Evolutionary conservation across 2,113 vertebrate genomes (phyloP).

Genomic region (Glaucomys volans): DNA sequence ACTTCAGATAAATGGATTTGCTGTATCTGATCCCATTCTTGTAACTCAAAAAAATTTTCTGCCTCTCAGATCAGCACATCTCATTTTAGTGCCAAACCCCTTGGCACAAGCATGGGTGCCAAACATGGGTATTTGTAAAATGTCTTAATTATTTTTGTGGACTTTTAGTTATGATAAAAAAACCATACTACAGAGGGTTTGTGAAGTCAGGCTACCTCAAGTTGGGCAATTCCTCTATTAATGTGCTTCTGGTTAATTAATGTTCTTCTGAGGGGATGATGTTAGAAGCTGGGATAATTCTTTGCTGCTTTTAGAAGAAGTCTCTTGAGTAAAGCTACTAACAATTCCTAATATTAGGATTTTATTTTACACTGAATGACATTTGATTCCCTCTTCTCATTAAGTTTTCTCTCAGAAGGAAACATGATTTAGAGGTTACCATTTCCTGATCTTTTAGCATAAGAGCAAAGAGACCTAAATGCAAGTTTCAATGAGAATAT

Average conservation of each 20-base stretch:
- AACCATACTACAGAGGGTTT: background rate
- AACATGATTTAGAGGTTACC: background rate
- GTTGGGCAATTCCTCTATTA: background rate
- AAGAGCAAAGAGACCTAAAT: background rate
- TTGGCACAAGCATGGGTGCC: background rate
- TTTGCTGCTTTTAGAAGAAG: background rate
- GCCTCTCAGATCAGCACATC: background rate
- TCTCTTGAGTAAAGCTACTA: background rate
- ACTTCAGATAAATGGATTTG: slow-evolving; percentile 42
- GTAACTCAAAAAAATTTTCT: slow-evolving; percentile 2
- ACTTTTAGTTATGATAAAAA: slow-evolving; percentile 18
- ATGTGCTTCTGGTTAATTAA: background rate
- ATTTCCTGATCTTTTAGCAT: background rate
- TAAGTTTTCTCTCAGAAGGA: background rate
- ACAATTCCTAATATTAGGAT: background rate
- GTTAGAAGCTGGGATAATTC: background rate
- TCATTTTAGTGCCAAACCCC: background rate
- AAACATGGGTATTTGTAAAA: background rate
- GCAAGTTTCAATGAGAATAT: background rate
- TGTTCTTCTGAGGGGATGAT: background rate
- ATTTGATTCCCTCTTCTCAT: slow-evolving; percentile 13
- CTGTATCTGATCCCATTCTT: background rate
- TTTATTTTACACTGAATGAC: background rate
- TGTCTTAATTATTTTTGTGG: slow-evolving; percentile 28
- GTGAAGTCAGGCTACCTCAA: background rate